These are phyloP conservation scores for Cabera pusaria DNA, from an alignment of 2,888 invertebrate genomes.

Conservation along the genomic window DNA sequence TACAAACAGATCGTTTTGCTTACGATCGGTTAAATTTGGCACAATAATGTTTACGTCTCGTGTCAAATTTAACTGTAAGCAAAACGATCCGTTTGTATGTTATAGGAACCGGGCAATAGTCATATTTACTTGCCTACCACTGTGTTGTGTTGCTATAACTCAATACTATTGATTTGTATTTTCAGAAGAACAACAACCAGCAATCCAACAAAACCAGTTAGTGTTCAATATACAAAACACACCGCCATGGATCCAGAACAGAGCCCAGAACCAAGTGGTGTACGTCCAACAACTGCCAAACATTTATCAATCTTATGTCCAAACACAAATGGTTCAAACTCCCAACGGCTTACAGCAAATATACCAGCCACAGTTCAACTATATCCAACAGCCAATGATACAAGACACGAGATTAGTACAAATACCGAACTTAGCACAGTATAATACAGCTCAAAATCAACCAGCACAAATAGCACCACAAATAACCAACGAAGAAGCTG, in stretches of 20 bases:
- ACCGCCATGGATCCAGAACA: slow-evolving; percentile 73
- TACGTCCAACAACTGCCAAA: slow-evolving; percentile 65
- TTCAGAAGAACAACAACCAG: slow-evolving; percentile 69
- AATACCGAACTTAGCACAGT: slow-evolving; percentile 36
- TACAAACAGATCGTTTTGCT: too few relatives aligned
- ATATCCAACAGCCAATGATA: slow-evolving; percentile 63
- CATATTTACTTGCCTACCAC: too few relatives aligned
- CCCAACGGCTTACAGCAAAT: too few relatives aligned
- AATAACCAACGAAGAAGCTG: slow-evolving; percentile 9
- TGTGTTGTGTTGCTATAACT: too few relatives aligned
- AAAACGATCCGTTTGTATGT: too few relatives aligned
- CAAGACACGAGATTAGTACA: slow-evolving; percentile 46
- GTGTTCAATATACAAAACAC: slow-evolving; percentile 69
- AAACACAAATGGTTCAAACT: slow-evolving; percentile 61
- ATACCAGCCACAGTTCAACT: slow-evolving; percentile 58
- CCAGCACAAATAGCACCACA: slow-evolving; percentile 11
- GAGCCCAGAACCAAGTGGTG: slow-evolving; percentile 60
- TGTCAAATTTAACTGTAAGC: too few relatives aligned
- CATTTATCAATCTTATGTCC: slow-evolving; percentile 55
- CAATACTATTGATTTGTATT: slow-evolving; percentile 30
- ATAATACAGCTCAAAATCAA: slow-evolving; percentile 33
- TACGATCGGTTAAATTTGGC: too few relatives aligned
- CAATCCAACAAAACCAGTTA: slow-evolving; percentile 60
- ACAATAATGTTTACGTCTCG: too few relatives aligned
- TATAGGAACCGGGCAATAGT: too few relatives aligned